Evolutionary conservation across 2,888 invertebrate species (phyloP).

Genomic region (Mesorhabditis spiculigera): DNA sequence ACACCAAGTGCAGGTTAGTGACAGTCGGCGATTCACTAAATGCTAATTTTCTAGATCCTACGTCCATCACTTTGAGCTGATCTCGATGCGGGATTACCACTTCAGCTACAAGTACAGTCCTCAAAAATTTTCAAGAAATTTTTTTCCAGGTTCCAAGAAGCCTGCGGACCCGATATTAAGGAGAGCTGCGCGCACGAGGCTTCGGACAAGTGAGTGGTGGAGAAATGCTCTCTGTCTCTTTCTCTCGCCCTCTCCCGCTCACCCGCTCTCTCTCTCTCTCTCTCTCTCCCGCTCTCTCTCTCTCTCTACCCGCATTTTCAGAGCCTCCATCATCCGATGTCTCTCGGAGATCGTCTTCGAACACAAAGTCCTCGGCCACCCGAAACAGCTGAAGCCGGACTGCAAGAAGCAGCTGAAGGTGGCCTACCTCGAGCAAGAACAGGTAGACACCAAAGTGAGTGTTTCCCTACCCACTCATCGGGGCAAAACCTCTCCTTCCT

Average conservation of each 20-base stretch:
- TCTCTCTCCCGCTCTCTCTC: background rate
- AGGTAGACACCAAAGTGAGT: constrained; percentile 41
- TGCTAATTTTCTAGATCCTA: constrained; percentile 69
- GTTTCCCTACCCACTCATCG: background rate
- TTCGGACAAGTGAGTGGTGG: constrained; percentile 47
- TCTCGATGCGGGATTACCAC: constrained; percentile 84
- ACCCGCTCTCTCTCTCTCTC: background rate
- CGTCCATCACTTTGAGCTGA: constrained; percentile 93
- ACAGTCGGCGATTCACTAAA: background rate
- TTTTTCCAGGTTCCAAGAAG: constrained; percentile 72
- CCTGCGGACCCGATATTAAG: constrained; percentile 72
- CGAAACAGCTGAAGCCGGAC: constrained; percentile 78
- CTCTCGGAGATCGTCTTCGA: constrained; percentile 85
- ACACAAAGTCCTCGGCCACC: constrained; percentile 60
- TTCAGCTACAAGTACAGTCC: constrained; percentile 72
- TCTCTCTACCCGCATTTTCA: constrained; percentile 17
- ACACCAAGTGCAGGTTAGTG: constrained; percentile 14
- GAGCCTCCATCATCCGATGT: constrained; percentile 72
- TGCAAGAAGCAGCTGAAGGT: constrained; percentile 86
- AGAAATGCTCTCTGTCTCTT: background rate
- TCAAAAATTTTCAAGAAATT: background rate
- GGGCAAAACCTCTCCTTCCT: too few species aligned
- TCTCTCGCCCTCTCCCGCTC: background rate
- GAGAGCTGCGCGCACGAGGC: constrained; percentile 62
- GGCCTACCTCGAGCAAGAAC: constrained; percentile 76